Evolutionary conservation across 2,888 invertebrate genomes (phyloP), one percentile per base, ranked within the genome.

Genomic region (Chymomyza fuscimana): DNA sequence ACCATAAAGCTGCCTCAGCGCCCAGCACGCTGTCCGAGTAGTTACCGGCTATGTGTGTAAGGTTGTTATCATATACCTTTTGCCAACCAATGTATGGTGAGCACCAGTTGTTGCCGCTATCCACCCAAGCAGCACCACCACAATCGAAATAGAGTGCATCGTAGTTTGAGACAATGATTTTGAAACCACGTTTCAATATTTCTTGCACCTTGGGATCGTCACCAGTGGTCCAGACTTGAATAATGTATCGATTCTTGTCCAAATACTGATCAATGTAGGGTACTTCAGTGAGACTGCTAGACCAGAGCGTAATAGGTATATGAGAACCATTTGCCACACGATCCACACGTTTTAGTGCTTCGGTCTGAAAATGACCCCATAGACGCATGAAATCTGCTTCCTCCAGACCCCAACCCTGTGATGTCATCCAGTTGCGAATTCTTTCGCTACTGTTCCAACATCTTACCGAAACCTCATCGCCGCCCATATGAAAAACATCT

Each of bases 41-140:
- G 2, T 93, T 92, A 1, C 93, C 92, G 19, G 93, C 94, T 73
- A 96, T 94, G 9, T 90, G 86, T 25, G 93, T 92, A 0, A 95
- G 95, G 74, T 94, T 95, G 90, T 97, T 97, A 40, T 95, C 94
- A 82, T 97, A 97, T 1, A 97, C 94, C 86, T 94, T 95, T 91
- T 97, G 96, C 97, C 97, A 97, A 3, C 96, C 96, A 83, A 95
- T 97, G 92, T 97, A 97, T 0, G 97, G 97, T 0, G 96, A 94
- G 89, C 97, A 97, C 97, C 97, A 97, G 90, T 97, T 97, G 85
- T 95, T 95, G 92, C 94, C 94, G 74, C 93, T 93, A 0, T 94
- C 94, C 0, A 97, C 95, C 97, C 97, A 97, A 5, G 95, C 95
- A 12, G 95, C 95, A 81, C 95, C 96, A 1, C 97, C 97, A 87